phyloP scores from a whole-genome alignment of 2,113 vertebrate genomes.

The Neolamprologus devosi region DNA sequence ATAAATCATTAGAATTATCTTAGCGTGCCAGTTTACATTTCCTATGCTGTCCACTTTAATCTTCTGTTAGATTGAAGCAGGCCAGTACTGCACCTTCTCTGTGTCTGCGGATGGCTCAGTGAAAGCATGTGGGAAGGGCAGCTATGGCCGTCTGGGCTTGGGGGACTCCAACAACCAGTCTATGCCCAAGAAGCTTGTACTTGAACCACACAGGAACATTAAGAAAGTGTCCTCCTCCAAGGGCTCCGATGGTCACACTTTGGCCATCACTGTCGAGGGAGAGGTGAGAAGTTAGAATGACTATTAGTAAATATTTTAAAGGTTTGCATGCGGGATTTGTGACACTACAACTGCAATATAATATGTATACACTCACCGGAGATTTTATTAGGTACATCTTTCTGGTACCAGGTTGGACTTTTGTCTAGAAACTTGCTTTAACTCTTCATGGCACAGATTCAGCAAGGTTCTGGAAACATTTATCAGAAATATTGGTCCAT shows the following conservation, averaged over 20 bases:
- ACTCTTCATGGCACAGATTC: background rate
- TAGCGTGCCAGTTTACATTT: background rate
- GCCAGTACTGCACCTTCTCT: constrained; percentile 79
- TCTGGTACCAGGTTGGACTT: background rate
- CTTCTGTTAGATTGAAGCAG: constrained; percentile 71
- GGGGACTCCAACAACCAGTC: constrained; percentile 80
- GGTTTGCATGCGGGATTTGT: background rate
- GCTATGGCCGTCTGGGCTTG: constrained; percentile 75
- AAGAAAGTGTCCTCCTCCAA: constrained; percentile 77
- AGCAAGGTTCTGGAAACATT: background rate
- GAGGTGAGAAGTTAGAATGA: constrained; percentile 40
- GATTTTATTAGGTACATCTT: background rate
- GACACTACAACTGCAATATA: background rate
- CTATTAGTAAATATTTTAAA: background rate
- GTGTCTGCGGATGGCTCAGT: constrained; percentile 74
- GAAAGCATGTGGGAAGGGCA: constrained; percentile 78
- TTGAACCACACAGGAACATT: constrained; percentile 74
- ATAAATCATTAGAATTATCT: background rate
- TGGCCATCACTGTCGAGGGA: constrained; percentile 74
- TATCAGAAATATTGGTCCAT: background rate
- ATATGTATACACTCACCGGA: background rate
- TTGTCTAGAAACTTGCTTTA: background rate
- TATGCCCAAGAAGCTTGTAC: constrained; percentile 74
- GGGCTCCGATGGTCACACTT: constrained; percentile 76
- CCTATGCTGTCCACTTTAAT: background rate